Evolutionary conservation across 2,113 vertebrate species (phyloP).

Genomic region (Drymodes brunneopygia): DNA sequence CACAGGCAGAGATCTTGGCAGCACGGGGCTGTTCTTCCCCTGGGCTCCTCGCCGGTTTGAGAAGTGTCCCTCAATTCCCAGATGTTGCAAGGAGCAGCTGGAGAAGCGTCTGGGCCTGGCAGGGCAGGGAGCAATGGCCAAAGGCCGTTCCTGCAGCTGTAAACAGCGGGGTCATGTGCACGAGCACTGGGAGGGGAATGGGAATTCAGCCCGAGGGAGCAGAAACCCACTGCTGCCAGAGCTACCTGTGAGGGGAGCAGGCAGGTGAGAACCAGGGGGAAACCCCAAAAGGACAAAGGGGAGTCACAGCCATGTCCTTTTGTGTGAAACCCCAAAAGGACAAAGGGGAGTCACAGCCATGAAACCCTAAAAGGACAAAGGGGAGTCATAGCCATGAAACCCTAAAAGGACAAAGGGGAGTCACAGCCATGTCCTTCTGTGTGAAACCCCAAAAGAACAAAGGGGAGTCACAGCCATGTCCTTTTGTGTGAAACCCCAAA

Average conservation of each 20-base stretch:
- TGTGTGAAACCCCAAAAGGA: neutral
- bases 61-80: fast-evolving
- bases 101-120: neutral
- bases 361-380: too few relatives aligned
- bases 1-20: neutral
- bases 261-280: fast-evolving
- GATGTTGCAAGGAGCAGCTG: neutral
- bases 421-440: too few relatives aligned
- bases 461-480: neutral
- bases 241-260: fast-evolving
- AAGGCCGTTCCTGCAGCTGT: neutral
- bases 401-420: neutral
- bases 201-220: neutral
- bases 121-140: neutral
- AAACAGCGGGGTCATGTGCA: neutral
- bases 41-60: neutral
- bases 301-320: too few relatives aligned
- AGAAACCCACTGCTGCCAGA: neutral
- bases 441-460: neutral
- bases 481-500: too few relatives aligned
- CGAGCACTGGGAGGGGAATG: neutral
- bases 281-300: too few relatives aligned
- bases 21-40: fast-evolving
- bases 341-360: neutral
- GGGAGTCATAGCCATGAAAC: too few relatives aligned